These are phyloP conservation scores for Falco punctatus DNA, from an alignment of 2,113 vertebrate genomes.

Conservation along the genomic window DNA sequence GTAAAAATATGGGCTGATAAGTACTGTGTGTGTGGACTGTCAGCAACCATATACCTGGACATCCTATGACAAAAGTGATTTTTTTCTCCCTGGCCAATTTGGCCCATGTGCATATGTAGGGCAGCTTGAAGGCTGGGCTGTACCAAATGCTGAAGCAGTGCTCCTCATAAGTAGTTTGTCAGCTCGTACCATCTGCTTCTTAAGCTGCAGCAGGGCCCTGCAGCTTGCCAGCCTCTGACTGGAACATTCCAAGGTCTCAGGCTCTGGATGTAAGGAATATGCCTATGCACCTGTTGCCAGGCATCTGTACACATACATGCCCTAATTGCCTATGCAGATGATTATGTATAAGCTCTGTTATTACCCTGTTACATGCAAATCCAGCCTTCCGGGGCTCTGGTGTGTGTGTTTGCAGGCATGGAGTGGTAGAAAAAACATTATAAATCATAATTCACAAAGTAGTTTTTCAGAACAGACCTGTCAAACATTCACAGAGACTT, in stretches of 20 bases:
- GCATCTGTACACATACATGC: neutral
- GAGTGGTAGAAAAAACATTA: neutral
- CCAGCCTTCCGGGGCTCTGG: neutral
- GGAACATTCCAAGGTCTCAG: neutral
- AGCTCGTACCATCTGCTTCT: neutral
- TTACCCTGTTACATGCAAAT: neutral
- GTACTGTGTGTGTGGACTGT: neutral
- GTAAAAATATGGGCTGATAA: neutral
- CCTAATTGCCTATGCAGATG: neutral
- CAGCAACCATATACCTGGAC: neutral
- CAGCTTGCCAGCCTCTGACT: neutral
- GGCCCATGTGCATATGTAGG: accelerated
- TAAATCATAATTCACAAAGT: neutral
- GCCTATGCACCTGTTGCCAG: neutral
- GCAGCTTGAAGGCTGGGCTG: neutral
- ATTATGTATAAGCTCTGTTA: neutral
- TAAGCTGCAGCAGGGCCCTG: neutral
- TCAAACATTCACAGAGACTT: neutral
- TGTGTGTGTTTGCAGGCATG: neutral
- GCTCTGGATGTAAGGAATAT: neutral
- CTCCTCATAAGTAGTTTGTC: neutral
- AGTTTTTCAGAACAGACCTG: neutral
- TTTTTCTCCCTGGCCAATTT: neutral
- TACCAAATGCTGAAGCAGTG: neutral
- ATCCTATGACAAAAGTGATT: neutral